These are phyloP conservation scores for Cosmopolites sordidus DNA, from an alignment of 2,888 invertebrate genomes.

Conservation along the genomic window DNA sequence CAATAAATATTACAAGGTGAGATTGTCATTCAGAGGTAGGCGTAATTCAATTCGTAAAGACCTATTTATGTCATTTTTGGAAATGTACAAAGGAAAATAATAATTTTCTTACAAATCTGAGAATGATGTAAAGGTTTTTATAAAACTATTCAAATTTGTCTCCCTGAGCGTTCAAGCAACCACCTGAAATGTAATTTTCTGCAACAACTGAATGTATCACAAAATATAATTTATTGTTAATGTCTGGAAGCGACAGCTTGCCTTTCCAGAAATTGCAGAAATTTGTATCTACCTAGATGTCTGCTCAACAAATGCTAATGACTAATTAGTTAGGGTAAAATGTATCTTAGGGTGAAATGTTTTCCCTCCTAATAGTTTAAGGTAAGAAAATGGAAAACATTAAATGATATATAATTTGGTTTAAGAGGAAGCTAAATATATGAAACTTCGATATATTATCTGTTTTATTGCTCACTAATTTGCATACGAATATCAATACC, in stretches of 20 bases:
- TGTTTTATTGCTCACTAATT: no score
- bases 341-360: slow-evolving; percentile 3
- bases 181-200: not conserved
- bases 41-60: no score
- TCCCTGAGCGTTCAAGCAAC: not conserved
- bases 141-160: no score
- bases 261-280: slow-evolving; percentile 9
- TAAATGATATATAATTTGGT: not conserved
- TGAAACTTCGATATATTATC: no score
- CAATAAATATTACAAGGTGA: no score
- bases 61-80: no score
- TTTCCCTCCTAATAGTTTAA: slow-evolving; percentile 5
- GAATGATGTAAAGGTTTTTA: no score
- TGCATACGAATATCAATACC: no score
- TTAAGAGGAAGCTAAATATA: not conserved
- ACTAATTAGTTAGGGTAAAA: not conserved
- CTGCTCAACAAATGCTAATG: slow-evolving; percentile 20
- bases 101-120: no score
- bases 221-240: not conserved
- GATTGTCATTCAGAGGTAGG: no score
- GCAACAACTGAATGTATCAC: not conserved
- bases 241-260: slow-evolving; percentile 1
- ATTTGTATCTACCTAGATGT: slow-evolving; percentile 26
- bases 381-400: slow-evolving; percentile 16
- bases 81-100: no score